Evolutionary conservation across 2,797 vertebrate species (phyloP).

Genomic region (Steatocranus sp.): DNA sequence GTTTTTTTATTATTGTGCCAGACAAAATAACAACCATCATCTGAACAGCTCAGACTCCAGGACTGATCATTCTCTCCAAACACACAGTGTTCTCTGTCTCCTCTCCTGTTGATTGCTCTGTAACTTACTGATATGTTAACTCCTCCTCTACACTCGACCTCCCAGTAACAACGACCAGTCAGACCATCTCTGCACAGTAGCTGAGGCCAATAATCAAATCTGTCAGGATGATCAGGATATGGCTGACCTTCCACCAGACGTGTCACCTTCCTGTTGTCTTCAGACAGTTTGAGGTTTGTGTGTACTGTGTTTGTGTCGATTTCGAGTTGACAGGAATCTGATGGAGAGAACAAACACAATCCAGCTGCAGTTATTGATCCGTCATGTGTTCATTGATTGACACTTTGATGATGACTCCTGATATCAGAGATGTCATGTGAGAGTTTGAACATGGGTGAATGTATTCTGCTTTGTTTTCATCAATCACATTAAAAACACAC

Average conservation of each 20-base stretch:
- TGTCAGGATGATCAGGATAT: neutral
- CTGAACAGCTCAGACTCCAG: neutral
- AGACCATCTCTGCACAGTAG: neutral
- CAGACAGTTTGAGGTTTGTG: neutral
- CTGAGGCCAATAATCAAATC: neutral
- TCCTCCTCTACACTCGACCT: neutral
- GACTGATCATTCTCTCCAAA: neutral
- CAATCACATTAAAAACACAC: neutral
- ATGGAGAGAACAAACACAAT: neutral
- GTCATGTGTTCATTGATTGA: neutral
- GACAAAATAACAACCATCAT: neutral
- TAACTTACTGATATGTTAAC: neutral
- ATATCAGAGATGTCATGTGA: neutral
- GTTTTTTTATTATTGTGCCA: neutral
- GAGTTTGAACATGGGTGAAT: neutral
- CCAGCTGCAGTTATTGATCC: neutral
- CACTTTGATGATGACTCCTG: neutral
- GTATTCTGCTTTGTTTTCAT: neutral
- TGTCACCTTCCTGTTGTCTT: neutral
- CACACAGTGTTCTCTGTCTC: neutral
- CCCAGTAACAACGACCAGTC: neutral
- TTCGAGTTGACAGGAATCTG: neutral
- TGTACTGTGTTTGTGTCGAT: neutral
- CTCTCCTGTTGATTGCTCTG: neutral
- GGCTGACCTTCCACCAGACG: neutral